phyloP scores from a whole-genome alignment of 2,797 vertebrate genomes.

The Characodon lateralis region DNA sequence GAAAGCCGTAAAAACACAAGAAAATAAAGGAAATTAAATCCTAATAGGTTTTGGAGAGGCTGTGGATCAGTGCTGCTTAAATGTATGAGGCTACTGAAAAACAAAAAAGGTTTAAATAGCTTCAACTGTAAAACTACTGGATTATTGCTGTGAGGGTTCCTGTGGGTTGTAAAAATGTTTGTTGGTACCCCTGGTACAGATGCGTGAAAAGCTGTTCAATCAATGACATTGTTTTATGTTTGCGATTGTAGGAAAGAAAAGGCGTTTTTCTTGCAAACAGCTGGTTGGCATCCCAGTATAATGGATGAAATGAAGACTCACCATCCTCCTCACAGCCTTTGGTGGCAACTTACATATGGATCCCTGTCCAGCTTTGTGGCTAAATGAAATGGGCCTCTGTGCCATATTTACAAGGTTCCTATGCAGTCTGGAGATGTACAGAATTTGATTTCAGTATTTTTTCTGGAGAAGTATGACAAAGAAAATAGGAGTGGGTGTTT shows the following conservation, averaged over 20 bases:
- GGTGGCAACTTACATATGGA: not conserved
- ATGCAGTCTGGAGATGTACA: not conserved
- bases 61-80: slow-evolving; percentile 24
- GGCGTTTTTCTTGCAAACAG: not conserved
- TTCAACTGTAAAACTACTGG: slow-evolving; percentile 15
- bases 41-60: slow-evolving; percentile 33
- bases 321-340: not conserved
- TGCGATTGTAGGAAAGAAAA: not conserved
- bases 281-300: not conserved
- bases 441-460: no score
- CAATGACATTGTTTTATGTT: not conserved
- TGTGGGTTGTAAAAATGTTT: not conserved
- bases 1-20: slow-evolving; percentile 36
- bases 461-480: not conserved
- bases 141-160: not conserved
- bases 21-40: slow-evolving; percentile 49
- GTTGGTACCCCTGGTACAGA: not conserved
- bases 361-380: not conserved
- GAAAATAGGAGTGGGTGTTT: not conserved
- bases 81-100: slow-evolving; percentile 11
- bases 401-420: not conserved
- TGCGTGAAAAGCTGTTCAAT: not conserved
- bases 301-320: not conserved
- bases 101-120: slow-evolving; percentile 4
- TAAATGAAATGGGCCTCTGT: not conserved